These are phyloP conservation scores for Sinelater perroti DNA, from an alignment of 2,888 invertebrate species.

Conservation along the genomic window DNA sequence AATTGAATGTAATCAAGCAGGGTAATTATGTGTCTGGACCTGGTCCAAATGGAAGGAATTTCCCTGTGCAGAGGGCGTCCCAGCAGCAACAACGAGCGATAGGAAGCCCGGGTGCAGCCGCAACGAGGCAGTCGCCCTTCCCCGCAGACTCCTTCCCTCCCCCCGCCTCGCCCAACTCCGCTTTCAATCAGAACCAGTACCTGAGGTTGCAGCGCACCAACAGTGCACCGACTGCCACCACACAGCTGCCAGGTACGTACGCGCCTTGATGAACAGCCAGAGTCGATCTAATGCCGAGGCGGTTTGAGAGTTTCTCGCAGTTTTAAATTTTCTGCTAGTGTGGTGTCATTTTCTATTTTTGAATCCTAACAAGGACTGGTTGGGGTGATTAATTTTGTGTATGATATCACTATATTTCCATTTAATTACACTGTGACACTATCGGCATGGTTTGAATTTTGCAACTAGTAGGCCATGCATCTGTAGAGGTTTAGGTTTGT, in stretches of 20 bases:
- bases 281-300: background rate
- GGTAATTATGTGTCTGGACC: constrained; percentile 50
- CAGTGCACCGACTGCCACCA: constrained; percentile 66
- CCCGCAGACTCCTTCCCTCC: constrained; percentile 64
- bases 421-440: constrained; percentile 36
- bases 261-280: background rate
- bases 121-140: constrained; percentile 66
- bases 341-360: constrained; percentile 30
- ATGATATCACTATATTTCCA: constrained; percentile 20
- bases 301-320: constrained; percentile 32
- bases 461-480: constrained; percentile 49
- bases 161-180: constrained; percentile 64
- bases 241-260: constrained; percentile 68
- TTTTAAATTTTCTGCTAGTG: constrained; percentile 32
- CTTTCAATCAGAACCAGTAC: constrained; percentile 59
- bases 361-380: constrained; percentile 32
- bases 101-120: constrained; percentile 64
- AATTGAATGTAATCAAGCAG: too few relatives aligned
- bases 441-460: constrained; percentile 43
- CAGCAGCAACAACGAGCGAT: constrained; percentile 59
- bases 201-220: constrained; percentile 69
- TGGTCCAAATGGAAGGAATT: constrained; percentile 47
- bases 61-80: constrained; percentile 46
- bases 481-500: constrained; percentile 46
- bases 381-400: constrained; percentile 35